Evolutionary conservation across 2,888 invertebrate species (phyloP).

Genomic region (Tetragonisca angustula): DNA sequence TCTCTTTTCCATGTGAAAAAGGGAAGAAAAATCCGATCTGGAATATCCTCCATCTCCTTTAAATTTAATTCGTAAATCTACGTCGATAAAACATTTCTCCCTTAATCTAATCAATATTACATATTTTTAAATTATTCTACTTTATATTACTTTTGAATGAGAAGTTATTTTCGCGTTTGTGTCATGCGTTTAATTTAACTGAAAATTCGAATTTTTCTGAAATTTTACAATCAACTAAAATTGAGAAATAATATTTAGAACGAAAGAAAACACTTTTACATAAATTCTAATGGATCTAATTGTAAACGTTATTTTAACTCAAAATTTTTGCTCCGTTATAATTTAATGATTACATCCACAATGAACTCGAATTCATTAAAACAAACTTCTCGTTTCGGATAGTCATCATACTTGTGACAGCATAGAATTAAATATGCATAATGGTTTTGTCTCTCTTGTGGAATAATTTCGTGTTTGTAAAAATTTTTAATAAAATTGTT

Average conservation of each 20-base stretch:
- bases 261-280: background rate
- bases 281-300: background rate
- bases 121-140: background rate
- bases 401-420: conserved; percentile 3
- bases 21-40: background rate
- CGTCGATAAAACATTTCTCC: background rate
- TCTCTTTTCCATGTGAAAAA: background rate
- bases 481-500: background rate
- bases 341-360: background rate
- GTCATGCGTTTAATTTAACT: too few species aligned
- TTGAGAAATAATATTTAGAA: background rate
- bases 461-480: background rate
- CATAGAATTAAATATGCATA: too few species aligned
- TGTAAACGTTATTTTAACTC: background rate
- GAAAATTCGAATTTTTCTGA: background rate
- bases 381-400: conserved; percentile 3
- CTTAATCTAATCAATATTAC: background rate
- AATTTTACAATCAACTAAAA: background rate
- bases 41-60: background rate
- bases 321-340: background rate
- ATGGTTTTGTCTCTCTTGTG: background rate
- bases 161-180: background rate
- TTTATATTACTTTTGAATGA: background rate
- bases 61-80: background rate
- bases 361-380: background rate